These are phyloP conservation scores for Anthonomus grandis DNA, from an alignment of 1,140 invertebrate species.

Conservation along the genomic window DNA sequence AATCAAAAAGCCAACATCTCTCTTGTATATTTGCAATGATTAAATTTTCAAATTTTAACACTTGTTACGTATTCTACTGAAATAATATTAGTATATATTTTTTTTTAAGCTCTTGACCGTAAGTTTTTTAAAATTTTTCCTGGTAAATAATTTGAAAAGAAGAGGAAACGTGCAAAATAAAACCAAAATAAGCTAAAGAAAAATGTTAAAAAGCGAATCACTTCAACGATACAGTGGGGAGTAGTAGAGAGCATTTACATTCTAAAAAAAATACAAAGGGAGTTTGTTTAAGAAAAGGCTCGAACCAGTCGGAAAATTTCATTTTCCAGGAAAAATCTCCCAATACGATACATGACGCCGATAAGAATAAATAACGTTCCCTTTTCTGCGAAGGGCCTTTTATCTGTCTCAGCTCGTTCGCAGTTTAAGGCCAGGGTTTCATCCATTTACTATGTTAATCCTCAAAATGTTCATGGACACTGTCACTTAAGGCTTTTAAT, in stretches of 20 bases:
- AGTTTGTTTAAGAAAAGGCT: slow-evolving; percentile 33
- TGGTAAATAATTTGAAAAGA: too few relatives aligned
- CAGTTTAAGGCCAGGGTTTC: slow-evolving; percentile 35
- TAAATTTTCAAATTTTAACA: too few relatives aligned
- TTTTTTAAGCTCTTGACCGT: too few relatives aligned
- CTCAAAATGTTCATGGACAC: slow-evolving; percentile 36
- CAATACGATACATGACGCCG: slow-evolving; percentile 38
- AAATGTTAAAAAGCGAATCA: slow-evolving; percentile 10
- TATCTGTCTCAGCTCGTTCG: slow-evolving; percentile 34
- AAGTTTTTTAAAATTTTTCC: too few relatives aligned
- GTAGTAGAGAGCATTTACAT: too few relatives aligned
- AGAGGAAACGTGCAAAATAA: too few relatives aligned
- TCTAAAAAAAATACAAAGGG: slow-evolving; percentile 31
- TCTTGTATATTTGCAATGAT: too few relatives aligned
- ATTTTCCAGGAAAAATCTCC: slow-evolving; percentile 35
- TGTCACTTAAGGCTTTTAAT: slow-evolving; percentile 36
- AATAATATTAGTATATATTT: too few relatives aligned
- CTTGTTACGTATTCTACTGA: too few relatives aligned
- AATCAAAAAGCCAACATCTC: too few relatives aligned
- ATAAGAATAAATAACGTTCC: slow-evolving; percentile 42
- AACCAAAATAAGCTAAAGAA: not conserved
- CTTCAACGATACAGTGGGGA: slow-evolving; percentile 13
- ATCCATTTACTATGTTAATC: slow-evolving; percentile 41
- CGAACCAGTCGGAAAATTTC: slow-evolving; percentile 36
- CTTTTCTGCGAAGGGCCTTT: slow-evolving; percentile 32